Evolutionary conservation across 2,888 invertebrate species (phyloP).

Genomic region (Mythimna lalbum): DNA sequence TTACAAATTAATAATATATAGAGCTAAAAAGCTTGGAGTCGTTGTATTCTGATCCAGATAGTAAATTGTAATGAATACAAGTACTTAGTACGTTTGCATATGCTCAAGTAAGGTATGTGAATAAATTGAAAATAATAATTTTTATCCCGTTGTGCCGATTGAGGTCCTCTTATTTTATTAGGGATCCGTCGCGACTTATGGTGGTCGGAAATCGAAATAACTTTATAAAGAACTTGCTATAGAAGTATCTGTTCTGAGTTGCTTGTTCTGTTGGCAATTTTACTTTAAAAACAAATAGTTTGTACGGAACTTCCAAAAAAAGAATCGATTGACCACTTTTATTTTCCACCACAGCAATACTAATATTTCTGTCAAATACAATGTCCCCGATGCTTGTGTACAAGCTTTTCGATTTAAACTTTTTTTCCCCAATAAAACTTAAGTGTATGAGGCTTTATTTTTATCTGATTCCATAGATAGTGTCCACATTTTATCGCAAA

Average conservation of each 20-base stretch:
- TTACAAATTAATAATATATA: slow-evolving; percentile 42
- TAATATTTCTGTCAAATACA: slow-evolving; percentile 37
- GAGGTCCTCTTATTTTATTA: slow-evolving; percentile 12
- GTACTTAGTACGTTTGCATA: slow-evolving; percentile 61
- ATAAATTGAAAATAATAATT: slow-evolving; percentile 61
- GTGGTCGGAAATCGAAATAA: not conserved
- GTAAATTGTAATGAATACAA: slow-evolving; percentile 70
- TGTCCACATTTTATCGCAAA: slow-evolving; percentile 48
- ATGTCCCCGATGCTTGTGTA: not conserved
- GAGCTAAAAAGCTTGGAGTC: slow-evolving; percentile 1
- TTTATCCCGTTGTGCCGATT: slow-evolving; percentile 24
- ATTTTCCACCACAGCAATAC: not conserved
- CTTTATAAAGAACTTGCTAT: not conserved
- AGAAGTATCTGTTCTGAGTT: not conserved
- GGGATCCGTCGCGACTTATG: slow-evolving; percentile 5
- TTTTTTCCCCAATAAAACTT: slow-evolving; percentile 25
- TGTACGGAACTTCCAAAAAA: not conserved
- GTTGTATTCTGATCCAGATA: slow-evolving; percentile 43
- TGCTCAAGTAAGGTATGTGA: slow-evolving; percentile 48
- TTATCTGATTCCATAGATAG: slow-evolving; percentile 60
- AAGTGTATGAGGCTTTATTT: slow-evolving; percentile 45
- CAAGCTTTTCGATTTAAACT: slow-evolving; percentile 20
- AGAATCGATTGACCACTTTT: not conserved
- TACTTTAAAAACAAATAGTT: not conserved
- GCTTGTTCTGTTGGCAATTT: not conserved